phyloP scores from a whole-genome alignment of 1,140 invertebrate genomes.

The Drosophila micromelanica region DNA sequence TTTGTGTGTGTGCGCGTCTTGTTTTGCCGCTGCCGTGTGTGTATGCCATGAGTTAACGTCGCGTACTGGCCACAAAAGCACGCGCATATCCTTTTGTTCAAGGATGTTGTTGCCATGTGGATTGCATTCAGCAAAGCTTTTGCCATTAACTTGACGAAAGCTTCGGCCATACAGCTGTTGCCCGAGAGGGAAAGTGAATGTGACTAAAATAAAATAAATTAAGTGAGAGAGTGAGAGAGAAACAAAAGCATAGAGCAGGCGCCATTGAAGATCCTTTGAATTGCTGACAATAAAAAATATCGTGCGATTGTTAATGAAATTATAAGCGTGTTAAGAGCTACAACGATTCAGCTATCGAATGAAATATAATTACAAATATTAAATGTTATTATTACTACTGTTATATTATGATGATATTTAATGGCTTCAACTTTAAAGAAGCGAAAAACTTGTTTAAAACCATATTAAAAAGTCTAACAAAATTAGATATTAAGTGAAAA shows the following conservation, averaged over 20 bases:
- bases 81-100: conserved; percentile 66
- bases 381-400: no score
- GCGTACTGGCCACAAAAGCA: conserved; percentile 71
- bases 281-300: neutral
- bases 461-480: no score
- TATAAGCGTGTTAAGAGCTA: neutral
- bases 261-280: conserved; percentile 3
- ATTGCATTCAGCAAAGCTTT: conserved; percentile 61
- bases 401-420: no score
- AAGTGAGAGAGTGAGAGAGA: neutral
- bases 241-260: neutral
- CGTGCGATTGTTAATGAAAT: neutral
- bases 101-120: conserved; percentile 70
- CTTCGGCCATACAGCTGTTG: conserved; percentile 61
- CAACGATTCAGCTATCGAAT: neutral
- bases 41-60: conserved; percentile 70
- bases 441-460: no score
- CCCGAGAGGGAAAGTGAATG: conserved; percentile 58
- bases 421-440: no score
- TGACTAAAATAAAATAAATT: neutral
- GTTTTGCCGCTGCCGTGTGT: conserved; percentile 53
- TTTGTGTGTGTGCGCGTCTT: conserved; percentile 21
- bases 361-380: neutral
- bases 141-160: conserved; percentile 61
- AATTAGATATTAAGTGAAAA: no score